A percentile compares a stretch with the other conserved stretches of the same genome.
Evolutionary conservation across 2,888 invertebrate genomes (phyloP).

Genomic region (Drosophila picticornis): DNA sequence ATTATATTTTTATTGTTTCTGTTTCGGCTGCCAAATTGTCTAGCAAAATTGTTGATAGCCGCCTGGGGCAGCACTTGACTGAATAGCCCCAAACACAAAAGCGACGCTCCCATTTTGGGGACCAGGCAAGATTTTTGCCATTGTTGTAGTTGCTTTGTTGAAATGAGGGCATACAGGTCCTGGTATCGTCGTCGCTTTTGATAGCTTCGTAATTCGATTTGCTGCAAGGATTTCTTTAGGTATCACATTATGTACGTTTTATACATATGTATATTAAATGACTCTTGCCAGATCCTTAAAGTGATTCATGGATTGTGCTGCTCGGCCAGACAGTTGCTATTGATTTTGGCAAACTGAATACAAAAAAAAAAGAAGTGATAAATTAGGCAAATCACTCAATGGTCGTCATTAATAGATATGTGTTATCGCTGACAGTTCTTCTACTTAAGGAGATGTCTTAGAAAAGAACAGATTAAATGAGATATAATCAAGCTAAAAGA

Average conservation of each 20-base stretch:
- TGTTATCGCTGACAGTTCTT: background rate
- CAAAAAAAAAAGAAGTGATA: background rate
- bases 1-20: slow-evolving; percentile 74
- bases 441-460: background rate
- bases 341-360: background rate
- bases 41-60: slow-evolving; percentile 66
- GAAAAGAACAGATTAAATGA: background rate
- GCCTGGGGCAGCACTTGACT: slow-evolving; percentile 54
- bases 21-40: slow-evolving; percentile 66
- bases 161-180: background rate
- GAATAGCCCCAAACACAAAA: slow-evolving; percentile 29
- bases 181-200: slow-evolving; percentile 11
- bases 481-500: background rate
- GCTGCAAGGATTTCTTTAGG: slow-evolving; percentile 25
- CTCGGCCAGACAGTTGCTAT: background rate
- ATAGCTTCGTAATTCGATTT: slow-evolving; percentile 50
- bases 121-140: background rate
- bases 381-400: background rate
- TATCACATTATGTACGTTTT: background rate
- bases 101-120: slow-evolving; percentile 4
- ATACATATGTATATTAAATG: background rate
- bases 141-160: background rate
- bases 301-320: background rate
- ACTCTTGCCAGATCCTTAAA: background rate
- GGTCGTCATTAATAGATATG: background rate